Base-by-base conservation (phyloP, 2,113 vertebrate species). In the Procavia capensis region DNA sequence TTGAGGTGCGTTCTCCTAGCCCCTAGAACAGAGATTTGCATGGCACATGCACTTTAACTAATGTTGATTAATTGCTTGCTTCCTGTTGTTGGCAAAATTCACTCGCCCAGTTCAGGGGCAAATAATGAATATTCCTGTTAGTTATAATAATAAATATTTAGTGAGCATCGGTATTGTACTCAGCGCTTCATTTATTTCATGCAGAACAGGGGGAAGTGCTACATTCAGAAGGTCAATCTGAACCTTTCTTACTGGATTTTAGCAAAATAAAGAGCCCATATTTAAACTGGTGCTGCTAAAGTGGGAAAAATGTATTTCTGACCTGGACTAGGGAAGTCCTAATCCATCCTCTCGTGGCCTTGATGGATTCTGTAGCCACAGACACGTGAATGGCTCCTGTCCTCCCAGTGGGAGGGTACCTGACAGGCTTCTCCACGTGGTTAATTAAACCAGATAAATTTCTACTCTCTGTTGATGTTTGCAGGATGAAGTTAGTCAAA, bases 81-180 rank as follows among this genome's bases (percentile, higher is more conserved):
- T 92, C 64, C 83, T 43, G 47, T 79, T 82, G 79, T 68, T 87
- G 64, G 70, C 5, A 92, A 93, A 94, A 89, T 87, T 80, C 34
- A 85, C 34, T 80, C 72, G 76, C 50, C 61, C 59, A 61, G 24
- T 87, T 93, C 54, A 96, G 47, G 95, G n/a, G 72, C 54, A 90
- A 95, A 95, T 57, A 85, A 68, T 74, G 20, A 93, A 85, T 57
- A 94, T 85, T 88, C 94, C 92, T 74, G 22, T 57, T 95, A 41
- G 68, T 88, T 76, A 82, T 61, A 92, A 81, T 76, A 83, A 93
- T 72, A 43, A 25, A 63, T 74, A 81, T 87, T 88, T 86, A 90
- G 29, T 13, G 63, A 92, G 59, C 66, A 85, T 92, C 63, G 63
- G 16, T 34, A 74, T 61, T 47, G 17, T 84, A 34, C 68, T 86